A percentile compares a stretch with the other conserved stretches of the same genome.
phyloP scores from a whole-genome alignment of 1,140 invertebrate species.

The Drosophila miranda region DNA sequence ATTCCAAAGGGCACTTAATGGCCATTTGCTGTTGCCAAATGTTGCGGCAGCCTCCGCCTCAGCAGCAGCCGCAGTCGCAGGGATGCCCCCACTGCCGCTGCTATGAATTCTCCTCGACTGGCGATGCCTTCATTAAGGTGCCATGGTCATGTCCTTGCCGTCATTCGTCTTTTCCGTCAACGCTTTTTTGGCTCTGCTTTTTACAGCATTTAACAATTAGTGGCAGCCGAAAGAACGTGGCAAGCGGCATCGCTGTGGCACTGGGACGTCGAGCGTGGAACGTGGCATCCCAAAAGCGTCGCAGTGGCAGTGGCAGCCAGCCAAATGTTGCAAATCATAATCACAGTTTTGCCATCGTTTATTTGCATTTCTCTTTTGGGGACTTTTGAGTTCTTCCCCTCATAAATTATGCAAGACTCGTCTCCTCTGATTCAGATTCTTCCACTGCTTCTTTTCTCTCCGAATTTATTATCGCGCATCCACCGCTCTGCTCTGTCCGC shows the following conservation, averaged over 20 bases:
- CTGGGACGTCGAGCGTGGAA: background rate
- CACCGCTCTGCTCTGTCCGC: constrained; percentile 5
- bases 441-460: constrained; percentile 21
- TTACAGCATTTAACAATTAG: constrained; percentile 66
- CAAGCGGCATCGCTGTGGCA: background rate
- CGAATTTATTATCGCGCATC: constrained; percentile 56
- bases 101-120: no score
- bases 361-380: constrained; percentile 34
- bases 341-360: constrained; percentile 33
- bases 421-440: constrained; percentile 15
- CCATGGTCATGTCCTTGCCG: constrained; percentile 9
- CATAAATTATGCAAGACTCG: constrained; percentile 67
- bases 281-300: background rate
- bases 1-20: constrained; percentile 54
- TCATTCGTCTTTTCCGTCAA: background rate
- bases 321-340: constrained; percentile 41
- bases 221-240: constrained; percentile 15
- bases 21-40: constrained; percentile 49
- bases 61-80: constrained; percentile 2
- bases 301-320: background rate
- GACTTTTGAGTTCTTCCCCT: constrained; percentile 7
- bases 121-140: constrained; percentile 38
- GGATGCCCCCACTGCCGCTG: no score
- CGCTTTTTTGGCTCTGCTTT: constrained; percentile 9
- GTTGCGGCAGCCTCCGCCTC: constrained; percentile 9